Percentiles rank a stretch among this genome's conserved stretches.
phyloP scores from a whole-genome alignment of 2,113 vertebrate genomes.

The Psilopogon haemacephalus region DNA sequence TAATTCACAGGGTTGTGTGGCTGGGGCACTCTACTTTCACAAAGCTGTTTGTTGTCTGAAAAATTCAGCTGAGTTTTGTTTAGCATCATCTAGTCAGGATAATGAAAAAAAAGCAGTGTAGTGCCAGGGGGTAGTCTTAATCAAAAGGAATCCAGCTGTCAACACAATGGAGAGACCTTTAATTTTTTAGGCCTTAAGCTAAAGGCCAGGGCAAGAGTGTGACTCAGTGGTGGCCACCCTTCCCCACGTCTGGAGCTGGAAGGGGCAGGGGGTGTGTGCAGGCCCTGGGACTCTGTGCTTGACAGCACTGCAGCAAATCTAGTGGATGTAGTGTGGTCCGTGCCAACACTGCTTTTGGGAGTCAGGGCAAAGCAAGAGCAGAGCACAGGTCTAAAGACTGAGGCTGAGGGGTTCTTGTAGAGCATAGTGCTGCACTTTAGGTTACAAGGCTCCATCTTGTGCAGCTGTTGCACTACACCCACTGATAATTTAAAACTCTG shows the following conservation, averaged over 20 bases:
- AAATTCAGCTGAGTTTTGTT: background rate
- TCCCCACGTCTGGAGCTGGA: background rate
- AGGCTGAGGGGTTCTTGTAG: background rate
- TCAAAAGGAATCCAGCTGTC: constrained; percentile 24
- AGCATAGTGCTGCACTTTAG: background rate
- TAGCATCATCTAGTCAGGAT: background rate
- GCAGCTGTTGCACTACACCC: too few relatives aligned
- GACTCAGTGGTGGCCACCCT: background rate
- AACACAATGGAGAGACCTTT: constrained; percentile 22
- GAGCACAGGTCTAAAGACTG: background rate
- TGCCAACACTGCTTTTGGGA: rapidly evolving
- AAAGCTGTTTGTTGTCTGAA: background rate
- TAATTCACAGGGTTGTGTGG: background rate
- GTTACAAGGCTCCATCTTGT: background rate
- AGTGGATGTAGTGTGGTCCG: rapidly evolving
- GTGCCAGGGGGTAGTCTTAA: background rate
- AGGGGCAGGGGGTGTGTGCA: background rate
- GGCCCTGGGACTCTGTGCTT: background rate
- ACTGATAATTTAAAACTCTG: too few relatives aligned
- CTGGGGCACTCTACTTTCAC: background rate
- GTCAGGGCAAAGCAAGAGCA: rapidly evolving
- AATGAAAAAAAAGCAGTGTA: background rate
- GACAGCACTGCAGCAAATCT: background rate
- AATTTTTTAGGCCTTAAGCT: background rate
- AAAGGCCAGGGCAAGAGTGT: background rate